Evolutionary conservation across 2,888 invertebrate genomes (phyloP), one percentile per base, ranked within the genome.

Genomic region (Idaea straminata): DNA sequence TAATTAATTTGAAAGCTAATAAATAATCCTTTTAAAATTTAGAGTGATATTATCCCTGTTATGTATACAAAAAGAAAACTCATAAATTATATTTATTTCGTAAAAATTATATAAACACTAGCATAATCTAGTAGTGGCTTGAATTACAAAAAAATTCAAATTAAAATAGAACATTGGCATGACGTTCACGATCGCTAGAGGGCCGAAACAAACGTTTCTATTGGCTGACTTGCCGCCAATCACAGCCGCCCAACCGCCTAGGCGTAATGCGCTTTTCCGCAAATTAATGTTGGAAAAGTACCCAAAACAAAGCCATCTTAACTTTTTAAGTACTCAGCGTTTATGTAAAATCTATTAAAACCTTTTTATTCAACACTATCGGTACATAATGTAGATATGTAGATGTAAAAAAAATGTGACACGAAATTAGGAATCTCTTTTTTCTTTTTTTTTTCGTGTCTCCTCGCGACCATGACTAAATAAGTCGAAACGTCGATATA

Each of bases 141-240:
- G 47, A 47, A 47, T 47, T 47, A 47, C 47, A 47, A 47, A 47
- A 47, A 47, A 7, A 86, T 87, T 85, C 79, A 85, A 87, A 87
- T 87, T 88, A 81, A 88, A 89, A 87, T 88, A 88, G 89, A 86
- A 83, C 67, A 78, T 84, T 82, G 83, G 84, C 87, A 85, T 87
- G 92, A 91, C 90, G 91, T 89, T 79, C 80, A 82, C 85, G 73
- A 72, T 77, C 80, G 78, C 80, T 80, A 76, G 76, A 84, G 82
- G 85, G 85, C 79, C 74, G 86, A 83, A 83, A 83, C 86, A 82
- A 79, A 77, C 80, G 78, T 74, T 81, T 82, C 87, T 85, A 91
- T 91, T 91, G 91, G 92, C 73, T 77, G 78, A 72, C 70, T 71
- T 73, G 71, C 77, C 80, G 78, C 92, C 92, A 92, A 92, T 92